Evolutionary conservation across 1,140 invertebrate genomes (phyloP).

Genomic region (Drosophila paulistorum): DNA sequence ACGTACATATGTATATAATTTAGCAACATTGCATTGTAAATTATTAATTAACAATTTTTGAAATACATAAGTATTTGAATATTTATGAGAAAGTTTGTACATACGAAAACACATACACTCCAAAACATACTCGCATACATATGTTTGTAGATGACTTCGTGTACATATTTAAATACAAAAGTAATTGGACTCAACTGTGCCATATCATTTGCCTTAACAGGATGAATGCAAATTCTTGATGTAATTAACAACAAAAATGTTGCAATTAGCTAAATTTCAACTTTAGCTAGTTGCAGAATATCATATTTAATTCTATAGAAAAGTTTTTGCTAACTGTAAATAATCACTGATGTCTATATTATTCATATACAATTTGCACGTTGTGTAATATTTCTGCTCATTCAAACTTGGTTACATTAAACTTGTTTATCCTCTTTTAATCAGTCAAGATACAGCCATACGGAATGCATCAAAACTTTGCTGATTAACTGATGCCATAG

Average conservation of each 20-base stretch:
- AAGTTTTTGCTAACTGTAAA: constrained; percentile 1
- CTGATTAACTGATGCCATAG: constrained; percentile 33
- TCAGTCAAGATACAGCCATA: background rate
- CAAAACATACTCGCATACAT: background rate
- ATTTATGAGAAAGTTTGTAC: constrained; percentile 44
- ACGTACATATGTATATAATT: constrained; percentile 27
- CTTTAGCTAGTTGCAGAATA: background rate
- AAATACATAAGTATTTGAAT: constrained; percentile 49
- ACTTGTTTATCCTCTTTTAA: constrained; percentile 3
- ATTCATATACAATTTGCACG: too few relatives aligned
- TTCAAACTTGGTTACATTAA: background rate
- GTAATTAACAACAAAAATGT: constrained; percentile 8
- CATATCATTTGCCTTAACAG: background rate
- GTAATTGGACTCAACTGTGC: background rate
- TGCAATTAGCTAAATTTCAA: constrained; percentile 5
- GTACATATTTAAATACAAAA: background rate
- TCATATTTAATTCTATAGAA: too few relatives aligned
- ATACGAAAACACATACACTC: constrained; percentile 23
- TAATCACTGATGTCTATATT: too few relatives aligned
- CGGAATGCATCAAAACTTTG: constrained; percentile 40
- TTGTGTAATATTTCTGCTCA: too few relatives aligned
- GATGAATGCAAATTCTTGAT: background rate
- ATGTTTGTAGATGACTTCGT: background rate
- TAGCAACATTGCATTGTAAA: constrained; percentile 49
- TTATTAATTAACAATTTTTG: constrained; percentile 53